A percentile compares a stretch with the other conserved stretches of the same genome.
Evolutionary conservation across 2,888 invertebrate genomes (phyloP).

Genomic region (Lasioglossum pauxillum): DNA sequence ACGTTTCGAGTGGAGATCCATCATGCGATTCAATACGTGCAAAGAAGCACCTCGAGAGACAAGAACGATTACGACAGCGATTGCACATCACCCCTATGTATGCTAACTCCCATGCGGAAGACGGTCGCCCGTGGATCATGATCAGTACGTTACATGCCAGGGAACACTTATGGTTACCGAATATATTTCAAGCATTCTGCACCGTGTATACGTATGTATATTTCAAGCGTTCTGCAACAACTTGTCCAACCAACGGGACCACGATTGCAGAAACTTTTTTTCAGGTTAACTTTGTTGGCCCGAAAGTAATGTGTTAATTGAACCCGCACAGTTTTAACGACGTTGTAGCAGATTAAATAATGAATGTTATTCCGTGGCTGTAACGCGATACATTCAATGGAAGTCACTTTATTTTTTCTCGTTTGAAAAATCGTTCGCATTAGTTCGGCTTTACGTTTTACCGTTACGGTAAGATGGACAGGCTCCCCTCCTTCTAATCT

Average conservation of each 20-base stretch:
- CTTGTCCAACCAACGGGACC: not conserved
- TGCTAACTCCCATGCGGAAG: slow-evolving; percentile 42
- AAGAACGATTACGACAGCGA: slow-evolving; percentile 60
- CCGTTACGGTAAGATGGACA: no score
- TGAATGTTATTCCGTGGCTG: slow-evolving; percentile 22
- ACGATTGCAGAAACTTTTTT: not conserved
- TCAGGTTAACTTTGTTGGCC: not conserved
- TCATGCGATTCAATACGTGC: slow-evolving; percentile 49
- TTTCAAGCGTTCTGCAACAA: not conserved
- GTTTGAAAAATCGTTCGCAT: not conserved
- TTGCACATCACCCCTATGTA: slow-evolving; percentile 47
- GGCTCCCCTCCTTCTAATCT: no score
- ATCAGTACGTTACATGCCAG: not conserved
- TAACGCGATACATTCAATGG: not conserved
- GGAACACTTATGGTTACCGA: slow-evolving; percentile 3
- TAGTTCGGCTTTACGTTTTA: not conserved
- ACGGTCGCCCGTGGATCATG: slow-evolving; percentile 12
- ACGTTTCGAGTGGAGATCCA: slow-evolving; percentile 39
- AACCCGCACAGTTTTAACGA: not conserved
- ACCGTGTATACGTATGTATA: not conserved
- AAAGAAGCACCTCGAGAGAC: slow-evolving; percentile 50
- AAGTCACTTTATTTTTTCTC: not conserved
- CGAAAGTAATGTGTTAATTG: not conserved
- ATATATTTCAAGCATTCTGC: slow-evolving; percentile 11
- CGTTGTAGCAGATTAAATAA: slow-evolving; percentile 18